Conservation (phyloP, 2,888 invertebrate species). For the Leptinotarsa juncta region DNA sequence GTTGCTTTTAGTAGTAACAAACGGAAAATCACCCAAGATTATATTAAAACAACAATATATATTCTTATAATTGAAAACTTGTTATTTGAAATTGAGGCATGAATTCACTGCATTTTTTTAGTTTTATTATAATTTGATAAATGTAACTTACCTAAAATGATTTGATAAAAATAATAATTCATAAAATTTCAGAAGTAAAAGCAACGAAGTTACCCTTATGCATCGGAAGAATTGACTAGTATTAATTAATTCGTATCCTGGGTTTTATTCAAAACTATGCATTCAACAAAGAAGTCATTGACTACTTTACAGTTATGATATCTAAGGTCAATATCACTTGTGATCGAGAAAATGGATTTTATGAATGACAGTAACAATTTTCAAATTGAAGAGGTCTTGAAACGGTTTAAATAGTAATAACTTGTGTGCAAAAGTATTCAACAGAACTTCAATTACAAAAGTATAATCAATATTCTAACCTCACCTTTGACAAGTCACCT, state of each 20-base stretch:
- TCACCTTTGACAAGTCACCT: slow-evolving; percentile 28
- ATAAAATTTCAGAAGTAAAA: no score
- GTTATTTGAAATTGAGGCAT: no score
- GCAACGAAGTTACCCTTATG: neutral
- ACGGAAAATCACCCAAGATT: no score
- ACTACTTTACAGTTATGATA: slow-evolving; percentile 32
- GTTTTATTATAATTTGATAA: no score
- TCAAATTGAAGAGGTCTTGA: neutral
- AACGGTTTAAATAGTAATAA: no score
- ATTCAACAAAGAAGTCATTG: slow-evolving; percentile 36
- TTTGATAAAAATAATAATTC: no score
- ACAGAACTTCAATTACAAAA: neutral
- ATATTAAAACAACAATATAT: no score
- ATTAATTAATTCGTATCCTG: neutral
- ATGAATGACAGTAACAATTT: slow-evolving; percentile 1
- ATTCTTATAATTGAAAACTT: no score
- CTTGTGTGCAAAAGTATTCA: no score
- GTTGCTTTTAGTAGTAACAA: no score
- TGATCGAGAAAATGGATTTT: neutral
- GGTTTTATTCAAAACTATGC: neutral
- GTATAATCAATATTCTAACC: slow-evolving; percentile 40
- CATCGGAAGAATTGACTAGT: neutral
- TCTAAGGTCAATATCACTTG: slow-evolving; percentile 30
- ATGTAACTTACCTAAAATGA: no score
- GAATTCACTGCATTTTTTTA: no score